Evolutionary conservation across 2,888 invertebrate species (phyloP).

Genomic region (Cheilosia variabilis): DNA sequence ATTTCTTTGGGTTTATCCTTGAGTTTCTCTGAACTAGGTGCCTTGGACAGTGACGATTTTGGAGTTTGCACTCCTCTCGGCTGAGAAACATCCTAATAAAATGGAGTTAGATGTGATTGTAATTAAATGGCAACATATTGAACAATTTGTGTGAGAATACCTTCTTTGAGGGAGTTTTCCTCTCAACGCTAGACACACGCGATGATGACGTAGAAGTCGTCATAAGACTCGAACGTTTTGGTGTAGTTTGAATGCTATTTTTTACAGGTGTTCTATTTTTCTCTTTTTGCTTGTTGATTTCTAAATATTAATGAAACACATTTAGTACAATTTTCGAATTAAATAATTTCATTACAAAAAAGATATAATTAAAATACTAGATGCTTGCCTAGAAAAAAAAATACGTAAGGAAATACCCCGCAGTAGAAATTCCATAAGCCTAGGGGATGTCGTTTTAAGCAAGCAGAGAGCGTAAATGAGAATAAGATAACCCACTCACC

Average conservation of each 20-base stretch:
- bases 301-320: conserved; percentile 62
- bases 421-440: no score
- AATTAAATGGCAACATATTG: background rate
- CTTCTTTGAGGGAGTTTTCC: conserved; percentile 81
- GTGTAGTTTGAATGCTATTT: conserved; percentile 83
- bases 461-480: no score
- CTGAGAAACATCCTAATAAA: conserved; percentile 76
- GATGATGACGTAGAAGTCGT: conserved; percentile 81
- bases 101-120: conserved; percentile 62
- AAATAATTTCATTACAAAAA: background rate
- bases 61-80: conserved; percentile 79
- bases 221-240: conserved; percentile 82
- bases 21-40: conserved; percentile 77
- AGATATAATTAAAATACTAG: background rate
- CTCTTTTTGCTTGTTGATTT: conserved; percentile 82
- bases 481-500: no score
- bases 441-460: no score
- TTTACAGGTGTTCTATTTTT: conserved; percentile 84
- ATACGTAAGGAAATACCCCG: no score
- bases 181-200: conserved; percentile 81
- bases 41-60: conserved; percentile 77
- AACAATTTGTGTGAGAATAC: conserved; percentile 75
- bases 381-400: background rate
- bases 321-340: background rate
- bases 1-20: conserved; percentile 77